phyloP scores from a whole-genome alignment of 1,140 invertebrate species.

The Brachionus rotundiformis region DNA sequence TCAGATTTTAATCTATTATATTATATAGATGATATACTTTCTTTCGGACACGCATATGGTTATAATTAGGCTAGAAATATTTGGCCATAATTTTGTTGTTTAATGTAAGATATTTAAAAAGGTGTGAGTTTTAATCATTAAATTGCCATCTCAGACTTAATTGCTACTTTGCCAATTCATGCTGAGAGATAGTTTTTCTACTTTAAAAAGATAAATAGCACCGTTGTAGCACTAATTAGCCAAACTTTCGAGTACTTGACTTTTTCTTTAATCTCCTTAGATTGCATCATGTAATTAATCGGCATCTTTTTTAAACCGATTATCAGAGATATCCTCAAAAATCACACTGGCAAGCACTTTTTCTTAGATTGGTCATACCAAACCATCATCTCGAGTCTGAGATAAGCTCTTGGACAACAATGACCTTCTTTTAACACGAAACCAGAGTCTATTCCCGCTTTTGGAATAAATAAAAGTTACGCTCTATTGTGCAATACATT shows the following conservation, averaged over 20 bases:
- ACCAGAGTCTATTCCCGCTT: too few species aligned
- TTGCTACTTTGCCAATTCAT: slow-evolving; percentile 5
- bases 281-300: slow-evolving; percentile 5
- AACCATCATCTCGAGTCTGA: too few species aligned
- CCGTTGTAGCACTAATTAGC: neutral
- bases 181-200: neutral
- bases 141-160: slow-evolving; percentile 10
- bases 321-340: neutral
- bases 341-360: too few species aligned
- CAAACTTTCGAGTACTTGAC: neutral
- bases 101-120: slow-evolving; percentile 10
- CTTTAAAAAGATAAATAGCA: neutral
- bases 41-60: slow-evolving; percentile 8
- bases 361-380: too few species aligned
- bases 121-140: neutral
- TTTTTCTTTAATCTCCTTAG: neutral
- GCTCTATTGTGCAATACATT: too few species aligned
- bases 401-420: too few species aligned
- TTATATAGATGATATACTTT: slow-evolving; percentile 27
- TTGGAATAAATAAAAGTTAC: too few species aligned
- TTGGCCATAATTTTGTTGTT: neutral
- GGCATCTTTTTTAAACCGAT: neutral
- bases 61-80: slow-evolving; percentile 17
- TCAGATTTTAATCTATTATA: slow-evolving; percentile 21
- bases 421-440: too few species aligned